These are phyloP conservation scores for Bos indicus DNA, from an alignment of 2,113 vertebrate genomes.

Conservation along the genomic window DNA sequence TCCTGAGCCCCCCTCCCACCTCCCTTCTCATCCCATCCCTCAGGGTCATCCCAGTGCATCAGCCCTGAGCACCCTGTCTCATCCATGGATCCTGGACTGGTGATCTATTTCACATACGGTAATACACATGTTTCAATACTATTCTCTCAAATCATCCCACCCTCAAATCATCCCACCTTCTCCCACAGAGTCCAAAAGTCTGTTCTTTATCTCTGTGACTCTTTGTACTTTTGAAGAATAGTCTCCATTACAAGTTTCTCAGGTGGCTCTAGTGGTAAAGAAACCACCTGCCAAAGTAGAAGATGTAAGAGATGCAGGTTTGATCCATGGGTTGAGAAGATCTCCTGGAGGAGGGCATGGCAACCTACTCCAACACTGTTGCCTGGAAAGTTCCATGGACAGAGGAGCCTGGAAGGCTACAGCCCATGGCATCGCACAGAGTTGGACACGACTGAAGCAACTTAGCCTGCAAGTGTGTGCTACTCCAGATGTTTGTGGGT, in stretches of 20 bases:
- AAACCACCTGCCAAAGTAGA: neutral
- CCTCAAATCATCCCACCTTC: neutral
- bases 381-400: neutral
- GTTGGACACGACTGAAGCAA: fast-evolving
- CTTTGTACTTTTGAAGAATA: neutral
- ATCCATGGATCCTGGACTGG: neutral
- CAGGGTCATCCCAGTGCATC: neutral
- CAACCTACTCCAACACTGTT: neutral
- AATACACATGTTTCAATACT: neutral
- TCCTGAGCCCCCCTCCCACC: neutral
- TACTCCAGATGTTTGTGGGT: neutral
- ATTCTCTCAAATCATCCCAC: neutral
- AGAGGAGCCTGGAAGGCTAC: neutral
- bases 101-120: fast-evolving
- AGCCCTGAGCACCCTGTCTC: neutral
- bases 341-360: neutral
- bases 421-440: neutral
- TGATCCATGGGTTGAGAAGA: neutral
- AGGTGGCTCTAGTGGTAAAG: neutral
- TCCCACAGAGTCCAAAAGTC: neutral
- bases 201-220: neutral
- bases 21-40: neutral
- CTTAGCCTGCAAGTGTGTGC: neutral
- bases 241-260: neutral
- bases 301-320: neutral